Evolutionary conservation across 2,113 vertebrate genomes (phyloP), one percentile per base, ranked within the genome.

Genomic region (Petaurus breviceps): DNA sequence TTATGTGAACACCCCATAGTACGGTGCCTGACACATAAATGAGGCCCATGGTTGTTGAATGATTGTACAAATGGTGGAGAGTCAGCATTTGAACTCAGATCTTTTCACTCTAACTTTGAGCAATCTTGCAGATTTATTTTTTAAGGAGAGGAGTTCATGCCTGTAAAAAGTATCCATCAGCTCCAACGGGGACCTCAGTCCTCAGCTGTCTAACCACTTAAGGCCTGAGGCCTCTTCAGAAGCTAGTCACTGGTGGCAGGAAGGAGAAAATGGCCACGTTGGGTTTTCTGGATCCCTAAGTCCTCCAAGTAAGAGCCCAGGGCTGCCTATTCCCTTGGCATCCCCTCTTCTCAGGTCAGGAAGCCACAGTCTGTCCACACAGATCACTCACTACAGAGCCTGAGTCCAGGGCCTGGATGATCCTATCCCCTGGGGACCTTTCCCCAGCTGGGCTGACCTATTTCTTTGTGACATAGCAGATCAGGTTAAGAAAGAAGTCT

Each of bases 361-460:
- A 91, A 95, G 54, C 50, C 53, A 84, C 37, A 77, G 51, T 51
- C 92, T 96, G 91, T 92, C 92, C 77, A 31, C 54, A 46, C 2
- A n/a, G 46, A 95, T 94, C 89, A 93, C 11, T 61, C 3, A 28
- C 84, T 25, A 14, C 54, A 9, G 31, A 51, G 46, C 90, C 89
- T 92, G 47, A 89, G 16, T 28, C 68, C 51, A 47, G 52, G 31
- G 68, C 51, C 5, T 49, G 90, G 31, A 95, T 94, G 51, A 96
- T 1, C 25, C 94, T 55, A 92, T 91, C 94, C 96, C 77, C 89
- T n/a, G 46, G 94, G 94, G 37, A 84, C 68, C 26, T 90, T 89
- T 92, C 96, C 95, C 51, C 92, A 95, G 43, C 90, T 93, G n/a
- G 68, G 50, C 92, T 96, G 98, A 98, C 97, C 98, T 96, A 96